These are phyloP conservation scores for Sturnus vulgaris DNA, from an alignment of 2,113 vertebrate species.

Conservation along the genomic window DNA sequence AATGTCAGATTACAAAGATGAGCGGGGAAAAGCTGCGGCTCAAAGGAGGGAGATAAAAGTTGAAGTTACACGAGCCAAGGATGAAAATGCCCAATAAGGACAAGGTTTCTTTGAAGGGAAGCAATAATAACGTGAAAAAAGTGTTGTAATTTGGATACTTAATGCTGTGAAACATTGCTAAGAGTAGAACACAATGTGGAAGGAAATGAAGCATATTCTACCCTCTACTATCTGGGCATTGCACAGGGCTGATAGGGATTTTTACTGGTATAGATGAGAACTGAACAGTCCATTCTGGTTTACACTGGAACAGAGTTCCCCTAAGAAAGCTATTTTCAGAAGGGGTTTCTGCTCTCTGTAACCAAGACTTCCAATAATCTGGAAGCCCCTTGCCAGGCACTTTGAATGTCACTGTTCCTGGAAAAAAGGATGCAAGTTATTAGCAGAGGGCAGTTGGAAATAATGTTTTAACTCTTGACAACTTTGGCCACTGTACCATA, in stretches of 20 bases:
- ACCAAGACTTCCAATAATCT: neutral
- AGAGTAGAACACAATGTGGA: neutral
- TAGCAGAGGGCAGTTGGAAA: neutral
- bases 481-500: neutral
- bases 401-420: neutral
- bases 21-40: neutral
- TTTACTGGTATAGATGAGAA: neutral
- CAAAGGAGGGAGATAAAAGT: constrained; percentile 36
- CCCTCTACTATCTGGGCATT: neutral
- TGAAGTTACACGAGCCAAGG: neutral
- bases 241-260: neutral
- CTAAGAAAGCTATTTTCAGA: neutral
- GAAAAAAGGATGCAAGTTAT: neutral
- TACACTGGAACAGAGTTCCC: neutral
- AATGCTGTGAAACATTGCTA: neutral
- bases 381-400: neutral
- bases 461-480: neutral
- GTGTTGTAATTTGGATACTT: neutral
- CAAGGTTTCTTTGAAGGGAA: neutral
- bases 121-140: neutral
- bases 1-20: constrained; percentile 74
- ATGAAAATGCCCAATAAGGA: neutral
- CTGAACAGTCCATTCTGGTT: neutral
- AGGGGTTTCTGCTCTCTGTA: neutral
- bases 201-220: constrained; percentile 1